These are phyloP conservation scores for Palythoa caribaeorum DNA, from an alignment of 92 coral and sea anemone genomes.

Conservation along the genomic window DNA sequence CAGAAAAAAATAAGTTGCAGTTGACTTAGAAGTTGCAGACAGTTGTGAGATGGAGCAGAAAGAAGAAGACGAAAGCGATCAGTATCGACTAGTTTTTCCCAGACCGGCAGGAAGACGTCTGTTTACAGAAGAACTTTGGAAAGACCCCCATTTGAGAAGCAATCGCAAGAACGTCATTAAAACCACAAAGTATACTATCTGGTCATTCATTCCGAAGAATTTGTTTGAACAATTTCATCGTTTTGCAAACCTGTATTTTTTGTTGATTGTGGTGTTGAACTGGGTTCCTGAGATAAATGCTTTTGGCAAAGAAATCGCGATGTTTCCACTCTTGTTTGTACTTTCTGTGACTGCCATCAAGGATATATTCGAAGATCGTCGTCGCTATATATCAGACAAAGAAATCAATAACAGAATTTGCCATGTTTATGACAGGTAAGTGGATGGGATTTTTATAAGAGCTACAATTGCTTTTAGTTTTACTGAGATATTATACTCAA, in stretches of 20 bases:
- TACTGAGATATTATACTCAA: too few relatives aligned
- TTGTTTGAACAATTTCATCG: constrained; percentile 99
- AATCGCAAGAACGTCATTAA: constrained; percentile 83
- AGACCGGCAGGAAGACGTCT: constrained; percentile 63
- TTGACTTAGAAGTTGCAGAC: constrained; percentile 32
- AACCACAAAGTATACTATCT: constrained; percentile 96
- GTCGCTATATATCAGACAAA: constrained; percentile 92
- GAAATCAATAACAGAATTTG: constrained; percentile 90
- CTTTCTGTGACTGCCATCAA: constrained; percentile 93
- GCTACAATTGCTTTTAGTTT: not conserved
- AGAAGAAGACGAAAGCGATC: constrained; percentile 46
- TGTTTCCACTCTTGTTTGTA: constrained; percentile 91
- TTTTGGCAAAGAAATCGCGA: constrained; percentile 93
- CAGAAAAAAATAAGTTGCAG: not conserved
- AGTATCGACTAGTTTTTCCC: constrained; percentile 86
- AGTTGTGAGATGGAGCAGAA: constrained; percentile 35
- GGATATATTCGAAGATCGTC: constrained; percentile 95
- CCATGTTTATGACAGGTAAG: constrained; percentile 85
- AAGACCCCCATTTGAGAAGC: constrained; percentile 67
- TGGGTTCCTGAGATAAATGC: constrained; percentile 97
- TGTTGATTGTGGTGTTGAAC: constrained; percentile 88
- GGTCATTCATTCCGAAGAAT: constrained; percentile 97
- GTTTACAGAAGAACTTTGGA: constrained; percentile 67
- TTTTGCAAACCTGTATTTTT: constrained; percentile 96
- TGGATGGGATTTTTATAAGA: not conserved